Evolutionary conservation across 2,113 vertebrate species (phyloP), one percentile per base, ranked within the genome.

Genomic region (Scomber colias): DNA sequence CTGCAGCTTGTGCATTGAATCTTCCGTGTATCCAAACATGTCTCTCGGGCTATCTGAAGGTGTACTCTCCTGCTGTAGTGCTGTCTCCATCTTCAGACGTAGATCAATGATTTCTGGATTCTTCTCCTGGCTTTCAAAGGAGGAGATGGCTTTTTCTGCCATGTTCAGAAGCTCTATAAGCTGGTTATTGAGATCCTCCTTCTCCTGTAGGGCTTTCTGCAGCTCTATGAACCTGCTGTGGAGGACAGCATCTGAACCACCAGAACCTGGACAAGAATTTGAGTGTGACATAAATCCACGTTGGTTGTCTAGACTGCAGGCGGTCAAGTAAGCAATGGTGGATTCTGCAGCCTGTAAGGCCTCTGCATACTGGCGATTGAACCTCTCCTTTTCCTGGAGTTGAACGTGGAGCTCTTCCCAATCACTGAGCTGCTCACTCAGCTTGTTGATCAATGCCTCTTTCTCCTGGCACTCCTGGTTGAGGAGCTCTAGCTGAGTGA

Each of bases 401-500:
- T 92, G 88, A 9, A 50, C 50, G 12, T 91, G 89, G 11, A 94
- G 89, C 55, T 86, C 81, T n/a, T 94, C 91, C 77, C 87, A 89
- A 21, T 89, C 88, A 13, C 75, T 72, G 7, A 93, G 86, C 86
- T 92, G 89, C 68, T 92, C 77, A 14, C 84, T 87, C 14, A 95
- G 87, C 27, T 84, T 87, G 40, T 81, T 84, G 83, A 95, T 94
- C 17, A 94, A 77, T 3, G 57, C 66, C 51, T 95, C 94, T 49
- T 95, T 95, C 81, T 94, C 94, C 73, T 95, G 95, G 70, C 94
- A 95, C 79, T 95, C 94, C 67, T 93, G 93, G 65, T 95, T 92
- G n/a, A 95, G 91, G 27, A 95, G 88, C 75, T 95, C 94, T 64
- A 95, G 79, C 83, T 95, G 94, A n/a, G 61, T 75, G 31, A 89